Evolutionary conservation across 2,888 invertebrate genomes (phyloP).

Genomic region (Euplexia lucipara): DNA sequence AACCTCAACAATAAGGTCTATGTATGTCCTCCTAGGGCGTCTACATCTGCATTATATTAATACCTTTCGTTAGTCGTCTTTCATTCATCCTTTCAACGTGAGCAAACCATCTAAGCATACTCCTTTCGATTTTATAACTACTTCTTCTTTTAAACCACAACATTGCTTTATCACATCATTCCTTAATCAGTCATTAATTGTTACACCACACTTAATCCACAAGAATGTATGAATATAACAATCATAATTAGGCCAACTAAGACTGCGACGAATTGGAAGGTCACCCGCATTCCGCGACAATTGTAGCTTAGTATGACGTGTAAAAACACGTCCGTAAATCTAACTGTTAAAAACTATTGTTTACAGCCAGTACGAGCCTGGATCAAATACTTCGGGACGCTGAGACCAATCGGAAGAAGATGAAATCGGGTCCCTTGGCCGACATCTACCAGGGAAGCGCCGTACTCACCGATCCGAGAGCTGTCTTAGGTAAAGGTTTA

Average conservation of each 20-base stretch:
- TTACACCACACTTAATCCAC: not conserved
- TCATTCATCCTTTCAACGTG: no score
- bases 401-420: constrained; percentile 81
- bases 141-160: not conserved
- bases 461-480: constrained; percentile 81
- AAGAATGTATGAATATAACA: no score
- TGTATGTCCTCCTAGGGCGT: no score
- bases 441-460: constrained; percentile 77
- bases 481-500: constrained; percentile 83
- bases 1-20: no score
- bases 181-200: not conserved
- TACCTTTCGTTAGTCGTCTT: no score
- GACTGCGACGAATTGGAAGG: no score
- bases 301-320: not conserved
- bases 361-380: constrained; percentile 79
- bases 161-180: not conserved
- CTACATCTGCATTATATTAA: no score
- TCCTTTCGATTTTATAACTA: no score
- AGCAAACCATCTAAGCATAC: no score
- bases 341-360: not conserved
- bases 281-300: no score
- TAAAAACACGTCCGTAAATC: not conserved
- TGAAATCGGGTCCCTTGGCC: constrained; percentile 71
- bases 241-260: no score
- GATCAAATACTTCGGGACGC: constrained; percentile 85